phyloP scores from a whole-genome alignment of 2,888 invertebrate genomes.

The Xiphydria camelus region DNA sequence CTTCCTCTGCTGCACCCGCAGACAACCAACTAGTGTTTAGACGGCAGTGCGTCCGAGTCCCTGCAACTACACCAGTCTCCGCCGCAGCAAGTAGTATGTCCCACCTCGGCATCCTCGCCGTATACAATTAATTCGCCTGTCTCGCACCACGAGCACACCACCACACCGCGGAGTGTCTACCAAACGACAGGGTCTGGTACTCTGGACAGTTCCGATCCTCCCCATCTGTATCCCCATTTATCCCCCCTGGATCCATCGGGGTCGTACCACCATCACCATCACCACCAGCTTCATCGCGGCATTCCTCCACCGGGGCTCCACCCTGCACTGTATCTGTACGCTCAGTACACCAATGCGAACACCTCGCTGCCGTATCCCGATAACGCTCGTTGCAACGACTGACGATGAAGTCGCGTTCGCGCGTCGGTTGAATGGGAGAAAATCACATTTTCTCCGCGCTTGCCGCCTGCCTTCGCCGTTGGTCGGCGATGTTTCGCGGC shows the following conservation, averaged over 20 bases:
- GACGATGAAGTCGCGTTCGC: too few species aligned
- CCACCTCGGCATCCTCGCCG: slow-evolving; percentile 41
- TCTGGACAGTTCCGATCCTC: slow-evolving; percentile 21
- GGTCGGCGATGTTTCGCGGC: too few species aligned
- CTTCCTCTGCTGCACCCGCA: slow-evolving; percentile 55
- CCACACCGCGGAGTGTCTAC: slow-evolving; percentile 51
- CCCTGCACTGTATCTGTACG: slow-evolving; percentile 54
- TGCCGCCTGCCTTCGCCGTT: too few species aligned
- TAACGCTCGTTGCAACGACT: slow-evolving; percentile 53
- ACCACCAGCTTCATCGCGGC: slow-evolving; percentile 38
- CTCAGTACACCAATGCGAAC: slow-evolving; percentile 52
- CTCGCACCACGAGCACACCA: slow-evolving; percentile 26
- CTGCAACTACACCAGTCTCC: slow-evolving; percentile 29
- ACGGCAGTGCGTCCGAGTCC: slow-evolving; percentile 46
- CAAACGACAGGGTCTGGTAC: slow-evolving; percentile 39
- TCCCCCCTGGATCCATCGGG: slow-evolving; percentile 35
- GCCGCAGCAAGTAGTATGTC: slow-evolving; percentile 48
- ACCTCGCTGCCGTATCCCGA: slow-evolving; percentile 52
- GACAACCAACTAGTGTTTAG: slow-evolving; percentile 57
- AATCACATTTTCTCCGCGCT: too few species aligned
- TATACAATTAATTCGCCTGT: slow-evolving; percentile 40
- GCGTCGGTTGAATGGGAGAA: too few species aligned
- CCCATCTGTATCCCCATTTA: slow-evolving; percentile 42
- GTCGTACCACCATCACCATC: slow-evolving; percentile 37
- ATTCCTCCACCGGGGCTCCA: slow-evolving; percentile 51